These are phyloP conservation scores for Danio jaintianensis DNA, from an alignment of 2,797 vertebrate species.

Conservation along the genomic window DNA sequence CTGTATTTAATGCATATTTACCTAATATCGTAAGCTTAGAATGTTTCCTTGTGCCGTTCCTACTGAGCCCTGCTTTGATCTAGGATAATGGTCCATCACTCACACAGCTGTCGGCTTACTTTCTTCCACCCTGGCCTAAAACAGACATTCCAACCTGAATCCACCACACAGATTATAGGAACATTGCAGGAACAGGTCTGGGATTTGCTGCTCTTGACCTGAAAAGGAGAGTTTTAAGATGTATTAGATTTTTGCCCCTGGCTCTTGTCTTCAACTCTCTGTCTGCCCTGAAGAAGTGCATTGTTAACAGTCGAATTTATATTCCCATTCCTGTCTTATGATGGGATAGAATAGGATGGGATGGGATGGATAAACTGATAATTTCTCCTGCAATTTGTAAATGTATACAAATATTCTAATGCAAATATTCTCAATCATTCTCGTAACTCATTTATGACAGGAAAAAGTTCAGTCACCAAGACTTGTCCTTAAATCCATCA, in stretches of 20 bases:
- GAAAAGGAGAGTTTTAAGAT: constrained; percentile 42
- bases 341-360: neutral
- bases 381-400: neutral
- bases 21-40: constrained; percentile 34
- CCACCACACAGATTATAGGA: constrained; percentile 21
- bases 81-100: constrained; percentile 46
- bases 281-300: neutral
- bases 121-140: constrained; percentile 1
- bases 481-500: constrained; percentile 23
- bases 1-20: constrained; percentile 21
- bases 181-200: constrained; percentile 28
- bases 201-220: constrained; percentile 27
- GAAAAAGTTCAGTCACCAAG: neutral
- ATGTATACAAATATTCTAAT: neutral
- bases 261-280: constrained; percentile 8
- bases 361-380: neutral
- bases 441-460: neutral
- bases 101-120: constrained; percentile 34
- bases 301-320: neutral
- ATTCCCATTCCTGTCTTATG: neutral
- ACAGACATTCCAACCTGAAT: constrained; percentile 9
- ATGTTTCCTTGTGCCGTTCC: constrained; percentile 8
- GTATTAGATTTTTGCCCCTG: constrained; percentile 11
- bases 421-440: neutral
- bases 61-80: constrained; percentile 23